Evolutionary conservation across 2,113 vertebrate genomes (phyloP).

Genomic region (Petaurus breviceps): DNA sequence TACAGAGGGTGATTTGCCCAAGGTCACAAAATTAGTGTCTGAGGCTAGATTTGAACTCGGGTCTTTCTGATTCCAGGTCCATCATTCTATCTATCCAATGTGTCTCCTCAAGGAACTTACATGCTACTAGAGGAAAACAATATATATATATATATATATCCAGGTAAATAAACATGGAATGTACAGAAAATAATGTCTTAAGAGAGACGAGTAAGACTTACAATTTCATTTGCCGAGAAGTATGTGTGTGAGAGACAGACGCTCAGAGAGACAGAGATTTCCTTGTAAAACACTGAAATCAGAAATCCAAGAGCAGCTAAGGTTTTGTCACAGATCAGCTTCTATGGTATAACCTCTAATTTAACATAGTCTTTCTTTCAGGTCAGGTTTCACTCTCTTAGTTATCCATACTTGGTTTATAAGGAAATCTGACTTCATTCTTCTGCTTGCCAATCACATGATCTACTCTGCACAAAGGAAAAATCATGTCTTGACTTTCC

Average conservation of each 20-base stretch:
- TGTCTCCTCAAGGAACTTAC: neutral
- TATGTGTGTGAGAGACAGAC: neutral
- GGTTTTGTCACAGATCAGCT: neutral
- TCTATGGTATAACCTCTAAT: constrained; percentile 7
- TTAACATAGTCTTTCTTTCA: neutral
- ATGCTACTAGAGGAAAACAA: neutral
- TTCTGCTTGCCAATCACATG: constrained; percentile 35
- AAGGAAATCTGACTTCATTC: constrained; percentile 49
- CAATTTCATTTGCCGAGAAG: neutral
- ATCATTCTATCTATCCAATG: neutral
- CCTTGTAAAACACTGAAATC: neutral
- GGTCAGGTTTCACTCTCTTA: constrained; percentile 16
- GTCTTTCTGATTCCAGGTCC: neutral
- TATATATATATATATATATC: too few species aligned
- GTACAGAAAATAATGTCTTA: neutral
- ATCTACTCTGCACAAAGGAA: neutral
- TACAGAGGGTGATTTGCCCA: neutral
- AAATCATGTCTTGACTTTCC: constrained; percentile 41
- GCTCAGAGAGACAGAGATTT: too few species aligned
- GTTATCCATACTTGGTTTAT: constrained; percentile 5
- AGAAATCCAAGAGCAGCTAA: neutral
- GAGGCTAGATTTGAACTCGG: neutral
- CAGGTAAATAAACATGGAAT: neutral
- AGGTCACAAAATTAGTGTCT: neutral
- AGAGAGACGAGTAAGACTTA: neutral